Conservation (phyloP, 2,797 vertebrate species). For the Sebastes flavidus region DNA sequence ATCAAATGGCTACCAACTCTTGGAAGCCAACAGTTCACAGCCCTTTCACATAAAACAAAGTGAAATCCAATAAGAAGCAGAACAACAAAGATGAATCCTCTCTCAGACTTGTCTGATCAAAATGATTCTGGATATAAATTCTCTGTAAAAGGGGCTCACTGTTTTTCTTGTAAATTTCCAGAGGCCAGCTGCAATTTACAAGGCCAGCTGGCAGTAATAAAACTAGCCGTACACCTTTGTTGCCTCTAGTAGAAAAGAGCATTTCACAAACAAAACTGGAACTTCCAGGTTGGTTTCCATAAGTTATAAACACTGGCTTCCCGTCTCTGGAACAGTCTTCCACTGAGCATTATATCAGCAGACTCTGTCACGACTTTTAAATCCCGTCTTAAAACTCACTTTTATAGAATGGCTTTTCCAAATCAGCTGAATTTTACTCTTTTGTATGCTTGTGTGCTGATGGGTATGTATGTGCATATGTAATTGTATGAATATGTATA, state of each 20-base stretch:
- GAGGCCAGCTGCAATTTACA: conserved; percentile 30
- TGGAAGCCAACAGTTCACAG: conserved; percentile 50
- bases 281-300: neutral
- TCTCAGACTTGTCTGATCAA: conserved; percentile 38
- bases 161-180: conserved; percentile 52
- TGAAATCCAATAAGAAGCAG: conserved; percentile 57
- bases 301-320: neutral
- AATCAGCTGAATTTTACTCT: too few species aligned
- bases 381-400: too few species aligned
- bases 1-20: conserved; percentile 49
- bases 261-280: neutral
- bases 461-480: too few species aligned
- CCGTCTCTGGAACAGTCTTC: too few species aligned
- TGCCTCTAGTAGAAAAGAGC: neutral
- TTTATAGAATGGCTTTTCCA: too few species aligned
- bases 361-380: too few species aligned
- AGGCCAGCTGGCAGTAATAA: conserved; percentile 20
- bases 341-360: too few species aligned
- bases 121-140: conserved; percentile 55
- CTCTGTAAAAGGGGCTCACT: conserved; percentile 22
- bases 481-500: too few species aligned
- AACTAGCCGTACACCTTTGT: conserved; percentile 6
- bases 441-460: too few species aligned
- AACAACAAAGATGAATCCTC: conserved; percentile 61
- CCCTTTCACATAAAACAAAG: conserved; percentile 61